These are phyloP conservation scores for Phrynocephalus vlangalii DNA, from an alignment of 2,797 vertebrate genomes.

Conservation along the genomic window DNA sequence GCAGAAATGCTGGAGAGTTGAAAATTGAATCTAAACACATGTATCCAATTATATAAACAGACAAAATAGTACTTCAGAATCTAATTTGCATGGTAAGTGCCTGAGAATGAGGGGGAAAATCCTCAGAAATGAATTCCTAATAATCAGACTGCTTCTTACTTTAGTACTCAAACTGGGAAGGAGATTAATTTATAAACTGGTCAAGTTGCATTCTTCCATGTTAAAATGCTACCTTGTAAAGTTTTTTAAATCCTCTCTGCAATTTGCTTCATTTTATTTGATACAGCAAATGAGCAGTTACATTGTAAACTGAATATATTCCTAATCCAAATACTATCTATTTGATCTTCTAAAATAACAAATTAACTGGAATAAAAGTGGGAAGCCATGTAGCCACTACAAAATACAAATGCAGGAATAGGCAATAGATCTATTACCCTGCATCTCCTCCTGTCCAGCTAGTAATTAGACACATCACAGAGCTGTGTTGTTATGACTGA, in stretches of 20 bases:
- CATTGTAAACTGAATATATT: neutral
- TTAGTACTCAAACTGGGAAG: neutral
- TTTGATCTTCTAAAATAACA: neutral
- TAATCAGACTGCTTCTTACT: neutral
- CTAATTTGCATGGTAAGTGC: neutral
- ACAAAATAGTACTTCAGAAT: slow-evolving; percentile 33
- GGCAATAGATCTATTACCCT: neutral
- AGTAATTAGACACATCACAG: neutral
- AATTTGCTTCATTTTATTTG: neutral
- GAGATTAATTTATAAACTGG: neutral
- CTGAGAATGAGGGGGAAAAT: neutral
- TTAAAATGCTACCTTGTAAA: neutral
- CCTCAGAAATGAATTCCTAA: neutral
- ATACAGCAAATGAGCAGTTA: neutral
- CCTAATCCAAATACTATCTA: neutral
- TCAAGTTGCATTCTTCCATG: neutral
- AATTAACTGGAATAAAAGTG: neutral
- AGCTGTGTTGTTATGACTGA: neutral
- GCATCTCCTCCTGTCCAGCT: neutral
- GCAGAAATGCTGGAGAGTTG: neutral
- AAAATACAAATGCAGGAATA: too few relatives aligned
- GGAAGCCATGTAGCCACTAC: too few relatives aligned
- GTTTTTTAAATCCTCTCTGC: neutral
- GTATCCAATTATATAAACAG: neutral
- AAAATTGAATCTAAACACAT: neutral